Evolutionary conservation across 35 echinoderm and acorn worm genomes (phyloP).

Genomic region (Heliocidaris tuberculata): DNA sequence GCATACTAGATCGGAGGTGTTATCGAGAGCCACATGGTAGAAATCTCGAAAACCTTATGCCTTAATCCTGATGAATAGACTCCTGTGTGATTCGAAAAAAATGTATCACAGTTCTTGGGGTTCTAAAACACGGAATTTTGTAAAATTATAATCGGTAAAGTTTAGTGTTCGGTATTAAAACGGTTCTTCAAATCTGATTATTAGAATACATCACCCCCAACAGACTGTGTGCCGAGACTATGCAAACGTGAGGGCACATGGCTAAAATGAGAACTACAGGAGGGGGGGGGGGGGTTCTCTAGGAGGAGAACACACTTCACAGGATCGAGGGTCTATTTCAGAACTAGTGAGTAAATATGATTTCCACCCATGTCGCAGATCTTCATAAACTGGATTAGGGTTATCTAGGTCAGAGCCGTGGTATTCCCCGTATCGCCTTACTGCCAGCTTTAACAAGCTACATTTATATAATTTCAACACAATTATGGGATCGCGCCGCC

Average conservation of each 20-base stretch:
- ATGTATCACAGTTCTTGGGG: too few species aligned
- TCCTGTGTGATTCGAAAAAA: too few species aligned
- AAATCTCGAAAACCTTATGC: neutral
- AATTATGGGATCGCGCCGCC: constrained; percentile 44
- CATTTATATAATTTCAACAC: constrained; percentile 55
- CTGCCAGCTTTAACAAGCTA: constrained; percentile 44
- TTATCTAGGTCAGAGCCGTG: constrained; percentile 30
- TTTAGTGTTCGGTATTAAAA: too few species aligned
- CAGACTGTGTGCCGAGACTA: neutral
- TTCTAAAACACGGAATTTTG: too few species aligned
- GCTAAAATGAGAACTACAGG: neutral
- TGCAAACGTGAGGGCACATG: neutral
- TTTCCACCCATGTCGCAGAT: constrained; percentile 19
- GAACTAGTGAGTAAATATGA: constrained; percentile 33
- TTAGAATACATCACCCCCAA: too few species aligned
- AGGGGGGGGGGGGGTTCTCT: constrained; percentile 21
- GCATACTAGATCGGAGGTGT: neutral
- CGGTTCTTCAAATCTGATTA: too few species aligned
- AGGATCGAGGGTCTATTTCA: neutral
- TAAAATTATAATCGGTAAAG: too few species aligned
- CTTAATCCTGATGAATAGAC: neutral
- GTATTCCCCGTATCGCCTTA: constrained; percentile 32
- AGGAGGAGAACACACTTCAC: neutral
- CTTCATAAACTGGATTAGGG: constrained; percentile 39
- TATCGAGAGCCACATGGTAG: neutral